These are phyloP conservation scores for Montifringilla adamsi DNA, from an alignment of 2,113 vertebrate genomes.

Conservation along the genomic window DNA sequence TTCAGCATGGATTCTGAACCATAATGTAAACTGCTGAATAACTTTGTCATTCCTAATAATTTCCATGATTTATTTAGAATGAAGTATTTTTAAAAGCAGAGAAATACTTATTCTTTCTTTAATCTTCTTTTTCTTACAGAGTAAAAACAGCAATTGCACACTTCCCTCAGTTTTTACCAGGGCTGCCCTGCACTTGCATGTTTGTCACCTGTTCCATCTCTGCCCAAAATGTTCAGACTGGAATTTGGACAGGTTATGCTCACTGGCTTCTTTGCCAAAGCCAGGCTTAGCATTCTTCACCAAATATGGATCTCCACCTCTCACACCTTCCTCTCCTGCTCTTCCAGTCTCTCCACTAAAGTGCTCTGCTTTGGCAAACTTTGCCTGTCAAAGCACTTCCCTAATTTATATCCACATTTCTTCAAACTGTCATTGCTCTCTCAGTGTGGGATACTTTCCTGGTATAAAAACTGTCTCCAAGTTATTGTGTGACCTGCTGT, in stretches of 20 bases:
- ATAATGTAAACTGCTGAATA: not conserved
- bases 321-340: not conserved
- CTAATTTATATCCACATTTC: not conserved
- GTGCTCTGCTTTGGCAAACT: not conserved
- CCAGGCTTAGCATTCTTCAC: not conserved
- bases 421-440: not conserved
- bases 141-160: not conserved
- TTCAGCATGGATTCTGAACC: not conserved
- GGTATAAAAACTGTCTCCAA: not conserved
- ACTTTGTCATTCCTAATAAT: not conserved
- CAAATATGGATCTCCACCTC: not conserved
- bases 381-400: not conserved
- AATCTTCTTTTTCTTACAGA: not conserved
- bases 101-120: not conserved
- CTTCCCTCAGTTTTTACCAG: not conserved
- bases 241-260: not conserved
- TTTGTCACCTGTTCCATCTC: not conserved
- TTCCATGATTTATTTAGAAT: not conserved
- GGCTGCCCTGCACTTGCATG: not conserved
- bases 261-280: not conserved
- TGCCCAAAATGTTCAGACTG: not conserved
- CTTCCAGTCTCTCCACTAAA: not conserved
- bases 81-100: not conserved
- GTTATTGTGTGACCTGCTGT: not conserved
- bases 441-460: not conserved